phyloP scores from a whole-genome alignment of 2,113 vertebrate genomes.

The Oxygymnocypris stewartii region DNA sequence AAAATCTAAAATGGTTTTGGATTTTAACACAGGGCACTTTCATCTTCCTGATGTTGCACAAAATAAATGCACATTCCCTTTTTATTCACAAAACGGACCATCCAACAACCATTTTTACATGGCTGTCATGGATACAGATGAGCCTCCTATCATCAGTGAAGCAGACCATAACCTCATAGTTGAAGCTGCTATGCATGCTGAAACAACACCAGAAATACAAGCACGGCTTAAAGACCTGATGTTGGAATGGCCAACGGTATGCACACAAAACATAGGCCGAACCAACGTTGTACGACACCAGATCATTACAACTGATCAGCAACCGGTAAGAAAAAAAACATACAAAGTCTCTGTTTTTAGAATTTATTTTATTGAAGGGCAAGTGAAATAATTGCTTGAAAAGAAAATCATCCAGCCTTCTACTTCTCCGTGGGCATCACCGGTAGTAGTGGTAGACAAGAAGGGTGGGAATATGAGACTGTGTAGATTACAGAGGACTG shows the following conservation, averaged over 20 bases:
- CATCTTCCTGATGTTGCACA: too few relatives aligned
- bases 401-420: constrained; percentile 3
- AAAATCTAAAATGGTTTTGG: too few relatives aligned
- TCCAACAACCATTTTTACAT: neutral
- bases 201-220: neutral
- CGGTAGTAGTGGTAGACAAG: neutral
- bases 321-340: neutral
- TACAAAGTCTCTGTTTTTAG: neutral
- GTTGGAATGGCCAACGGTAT: neutral
- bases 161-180: neutral
- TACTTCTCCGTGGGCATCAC: neutral
- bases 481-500: constrained; percentile 1
- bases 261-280: neutral
- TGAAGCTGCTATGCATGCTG: neutral
- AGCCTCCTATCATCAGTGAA: neutral
- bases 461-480: neutral
- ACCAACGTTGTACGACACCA: neutral
- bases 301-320: neutral
- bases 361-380: neutral
- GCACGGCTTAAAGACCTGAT: neutral
- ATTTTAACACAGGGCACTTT: too few relatives aligned
- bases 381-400: constrained; percentile 1
- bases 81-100: neutral
- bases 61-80: neutral
- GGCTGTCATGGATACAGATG: neutral